These are phyloP conservation scores for Opisthograptis luteolata DNA, from an alignment of 2,888 invertebrate genomes.

Conservation along the genomic window DNA sequence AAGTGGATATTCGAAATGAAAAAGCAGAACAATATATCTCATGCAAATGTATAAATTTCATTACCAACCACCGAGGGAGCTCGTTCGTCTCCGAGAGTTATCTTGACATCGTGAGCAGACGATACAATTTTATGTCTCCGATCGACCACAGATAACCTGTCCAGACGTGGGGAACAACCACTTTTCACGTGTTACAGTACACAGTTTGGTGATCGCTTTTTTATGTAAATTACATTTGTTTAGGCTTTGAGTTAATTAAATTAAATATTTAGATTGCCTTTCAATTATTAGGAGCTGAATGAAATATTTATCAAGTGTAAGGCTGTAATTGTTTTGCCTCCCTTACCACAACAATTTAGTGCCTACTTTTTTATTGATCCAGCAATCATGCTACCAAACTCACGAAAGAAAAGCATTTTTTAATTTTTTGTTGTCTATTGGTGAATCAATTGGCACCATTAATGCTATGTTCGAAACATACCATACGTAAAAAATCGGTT, in stretches of 20 bases:
- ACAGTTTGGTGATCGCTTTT: constrained; percentile 28
- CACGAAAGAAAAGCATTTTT: no score
- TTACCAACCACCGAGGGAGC: constrained; percentile 58
- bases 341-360: no score
- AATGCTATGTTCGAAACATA: no score
- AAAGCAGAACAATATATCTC: constrained; percentile 40
- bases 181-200: constrained; percentile 6
- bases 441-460: no score
- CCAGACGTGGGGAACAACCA: constrained; percentile 14
- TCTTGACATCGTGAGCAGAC: constrained; percentile 46
- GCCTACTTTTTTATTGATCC: no score
- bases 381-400: no score
- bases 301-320: no score
- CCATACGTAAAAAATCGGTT: no score
- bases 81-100: constrained; percentile 39
- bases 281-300: constrained; percentile 5
- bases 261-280: constrained; percentile 8
- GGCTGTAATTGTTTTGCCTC: no score
- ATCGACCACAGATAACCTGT: constrained; percentile 44
- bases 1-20: not conserved
- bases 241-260: constrained; percentile 28
- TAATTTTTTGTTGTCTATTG: no score
- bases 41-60: constrained; percentile 63
- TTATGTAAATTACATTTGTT: constrained; percentile 37
- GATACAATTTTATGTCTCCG: constrained; percentile 53